phyloP scores from a whole-genome alignment of 2,888 invertebrate species.

The Malthinus seriepunctatus region DNA sequence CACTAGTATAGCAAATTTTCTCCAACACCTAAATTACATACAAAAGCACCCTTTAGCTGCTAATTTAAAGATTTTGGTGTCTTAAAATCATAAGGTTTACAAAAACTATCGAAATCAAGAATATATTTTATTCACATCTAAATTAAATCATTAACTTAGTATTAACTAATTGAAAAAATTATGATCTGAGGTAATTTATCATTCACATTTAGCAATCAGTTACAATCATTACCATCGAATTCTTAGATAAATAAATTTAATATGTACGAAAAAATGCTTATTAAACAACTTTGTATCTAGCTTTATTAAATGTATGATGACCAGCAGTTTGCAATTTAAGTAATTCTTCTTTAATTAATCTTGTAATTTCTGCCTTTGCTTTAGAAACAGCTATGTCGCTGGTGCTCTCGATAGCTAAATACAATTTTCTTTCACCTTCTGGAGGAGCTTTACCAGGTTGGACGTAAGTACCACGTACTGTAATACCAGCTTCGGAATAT shows the following conservation, averaged over 20 bases:
- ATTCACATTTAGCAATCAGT: too few relatives aligned
- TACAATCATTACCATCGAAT: too few relatives aligned
- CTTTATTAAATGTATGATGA: conserved; percentile 87
- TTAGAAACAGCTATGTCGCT: conserved; percentile 95
- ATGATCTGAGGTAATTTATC: too few relatives aligned
- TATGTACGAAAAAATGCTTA: conserved; percentile 7
- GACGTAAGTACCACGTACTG: conserved; percentile 96
- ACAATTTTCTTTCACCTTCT: conserved; percentile 93
- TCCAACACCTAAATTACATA: too few relatives aligned
- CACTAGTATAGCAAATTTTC: too few relatives aligned
- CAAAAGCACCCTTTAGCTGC: too few relatives aligned
- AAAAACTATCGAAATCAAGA: too few relatives aligned
- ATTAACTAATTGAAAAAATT: too few relatives aligned
- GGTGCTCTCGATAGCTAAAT: conserved; percentile 98
- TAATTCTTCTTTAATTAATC: conserved; percentile 97
- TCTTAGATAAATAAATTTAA: not conserved
- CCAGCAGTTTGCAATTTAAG: conserved; percentile 86
- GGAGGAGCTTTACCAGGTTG: conserved; percentile 86
- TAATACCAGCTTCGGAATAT: conserved; percentile 98
- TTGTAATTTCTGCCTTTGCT: conserved; percentile 95
- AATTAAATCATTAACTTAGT: too few relatives aligned
- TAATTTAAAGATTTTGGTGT: too few relatives aligned
- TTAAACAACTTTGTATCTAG: conserved; percentile 91
- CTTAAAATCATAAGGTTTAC: too few relatives aligned
- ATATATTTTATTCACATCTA: too few relatives aligned